Evolutionary conservation across 1,140 invertebrate species (phyloP).

Genomic region (Aleiodes sp.): DNA sequence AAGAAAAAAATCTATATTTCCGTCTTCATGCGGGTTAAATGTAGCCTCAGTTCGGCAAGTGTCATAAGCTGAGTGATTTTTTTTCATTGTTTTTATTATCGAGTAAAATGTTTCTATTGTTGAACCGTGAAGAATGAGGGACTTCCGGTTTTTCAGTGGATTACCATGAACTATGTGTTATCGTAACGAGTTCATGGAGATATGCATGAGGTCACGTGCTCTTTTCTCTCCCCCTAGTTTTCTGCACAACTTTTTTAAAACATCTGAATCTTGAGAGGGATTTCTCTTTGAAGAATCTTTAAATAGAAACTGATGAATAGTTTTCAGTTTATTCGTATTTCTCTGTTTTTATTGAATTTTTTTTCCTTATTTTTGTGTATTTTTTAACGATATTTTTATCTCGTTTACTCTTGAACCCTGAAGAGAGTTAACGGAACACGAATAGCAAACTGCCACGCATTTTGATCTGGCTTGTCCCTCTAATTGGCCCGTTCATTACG

Average conservation of each 20-base stretch:
- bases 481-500: constrained; percentile 46
- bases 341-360: background rate
- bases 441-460: background rate
- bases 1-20: constrained; percentile 1
- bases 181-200: background rate
- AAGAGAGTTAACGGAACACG: background rate
- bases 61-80: constrained; percentile 20
- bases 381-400: background rate
- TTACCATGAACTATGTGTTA: background rate
- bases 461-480: constrained; percentile 19
- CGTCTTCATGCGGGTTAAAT: constrained; percentile 35
- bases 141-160: background rate
- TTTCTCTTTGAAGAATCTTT: constrained; percentile 9
- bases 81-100: background rate
- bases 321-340: background rate
- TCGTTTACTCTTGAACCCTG: background rate
- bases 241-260: background rate
- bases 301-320: background rate
- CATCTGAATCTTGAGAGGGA: background rate
- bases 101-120: background rate
- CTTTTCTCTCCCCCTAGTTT: background rate
- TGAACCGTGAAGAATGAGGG: constrained; percentile 3
- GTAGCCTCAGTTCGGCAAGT: constrained; percentile 27
- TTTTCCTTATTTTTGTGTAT: background rate
- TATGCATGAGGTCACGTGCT: background rate